Percentiles rank a stretch among this genome's conserved stretches.
These are phyloP conservation scores for Hypocryptadius cinnamomeus DNA, from an alignment of 2,113 vertebrate species.

Conservation along the genomic window DNA sequence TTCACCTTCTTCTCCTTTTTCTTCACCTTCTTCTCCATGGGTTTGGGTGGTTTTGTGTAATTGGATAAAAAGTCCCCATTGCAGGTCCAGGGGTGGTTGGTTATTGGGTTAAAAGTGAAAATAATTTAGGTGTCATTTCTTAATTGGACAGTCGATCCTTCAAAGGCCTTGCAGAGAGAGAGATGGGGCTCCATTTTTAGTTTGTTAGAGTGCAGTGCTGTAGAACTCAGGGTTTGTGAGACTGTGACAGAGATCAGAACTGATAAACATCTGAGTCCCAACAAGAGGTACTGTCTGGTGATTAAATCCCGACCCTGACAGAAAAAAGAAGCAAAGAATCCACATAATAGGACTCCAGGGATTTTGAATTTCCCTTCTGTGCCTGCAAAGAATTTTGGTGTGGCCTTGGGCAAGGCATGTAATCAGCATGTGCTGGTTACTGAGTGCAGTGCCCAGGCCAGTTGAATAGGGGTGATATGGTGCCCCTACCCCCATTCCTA, in stretches of 20 bases:
- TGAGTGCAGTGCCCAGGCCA: neutral
- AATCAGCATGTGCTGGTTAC: neutral
- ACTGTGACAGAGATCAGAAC: neutral
- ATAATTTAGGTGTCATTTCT: too few relatives aligned
- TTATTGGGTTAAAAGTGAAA: too few relatives aligned
- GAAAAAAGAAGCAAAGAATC: neutral
- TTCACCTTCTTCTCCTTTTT: too few relatives aligned
- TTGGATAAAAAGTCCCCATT: neutral
- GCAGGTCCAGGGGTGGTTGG: neutral
- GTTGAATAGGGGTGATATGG: neutral
- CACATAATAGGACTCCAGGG: fast-evolving
- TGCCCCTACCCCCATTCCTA: neutral
- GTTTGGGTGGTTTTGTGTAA: neutral
- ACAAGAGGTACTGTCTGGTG: neutral
- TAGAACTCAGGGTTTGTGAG: neutral
- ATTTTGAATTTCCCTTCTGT: neutral
- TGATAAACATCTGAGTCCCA: neutral
- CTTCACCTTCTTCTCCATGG: neutral
- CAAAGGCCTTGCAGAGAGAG: neutral
- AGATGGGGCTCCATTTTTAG: neutral
- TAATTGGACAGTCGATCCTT: neutral
- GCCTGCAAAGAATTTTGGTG: neutral
- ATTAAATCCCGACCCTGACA: neutral
- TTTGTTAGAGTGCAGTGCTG: neutral
- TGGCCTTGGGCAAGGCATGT: neutral